Base-by-base conservation (phyloP, 1,140 invertebrate species). In the Dendroctonus ponderosae region DNA sequence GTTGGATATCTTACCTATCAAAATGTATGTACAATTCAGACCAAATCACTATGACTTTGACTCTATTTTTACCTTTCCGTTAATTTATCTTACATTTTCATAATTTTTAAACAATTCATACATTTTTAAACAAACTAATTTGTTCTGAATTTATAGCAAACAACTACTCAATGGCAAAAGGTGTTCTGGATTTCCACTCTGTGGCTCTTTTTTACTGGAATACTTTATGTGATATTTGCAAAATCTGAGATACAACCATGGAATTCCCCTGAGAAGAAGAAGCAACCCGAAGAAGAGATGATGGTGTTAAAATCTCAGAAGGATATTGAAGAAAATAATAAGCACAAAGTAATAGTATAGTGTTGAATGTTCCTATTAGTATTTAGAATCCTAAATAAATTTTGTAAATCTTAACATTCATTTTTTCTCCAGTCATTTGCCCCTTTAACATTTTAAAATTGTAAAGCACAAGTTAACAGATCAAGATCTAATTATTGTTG, bases 91-190 rank as follows among this genome's bases (percentile, higher is more conserved):
- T 14, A 9, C 44, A 41, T 42, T 15, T 6, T 48, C n/a, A n/a
- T n/a, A n/a, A 41, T 42, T 15, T 6, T 48, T 14, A 9, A 14
- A 60, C 12, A 12, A 12, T n/a, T n/a, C 49, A 7, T 14, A 9
- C 44, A 41, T 42, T 15, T 6, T 48, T 14, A 9, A 14, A 60
- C 12, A 12, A 12, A 12, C 48, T 15, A 48, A 12, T 15, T 14
- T 39, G 41, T 62, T 38, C 49, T 15, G 43, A 37, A 46, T 56
- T 77, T 79, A 0, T 69, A 89, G 87, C 86, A 89, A 87, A 87
- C 85, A 0, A 80, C 85, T 38, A 80, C 80, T 2, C 85, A 87
- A 67, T 89, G 87, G 87, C 83, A 85, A 68, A 78, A 85, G 65
- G 86, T 89, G 0, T 89, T 86, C 68, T 72, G 86, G 14, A 83